phyloP scores from a whole-genome alignment of 2,113 vertebrate species.

The Rana temporaria region DNA sequence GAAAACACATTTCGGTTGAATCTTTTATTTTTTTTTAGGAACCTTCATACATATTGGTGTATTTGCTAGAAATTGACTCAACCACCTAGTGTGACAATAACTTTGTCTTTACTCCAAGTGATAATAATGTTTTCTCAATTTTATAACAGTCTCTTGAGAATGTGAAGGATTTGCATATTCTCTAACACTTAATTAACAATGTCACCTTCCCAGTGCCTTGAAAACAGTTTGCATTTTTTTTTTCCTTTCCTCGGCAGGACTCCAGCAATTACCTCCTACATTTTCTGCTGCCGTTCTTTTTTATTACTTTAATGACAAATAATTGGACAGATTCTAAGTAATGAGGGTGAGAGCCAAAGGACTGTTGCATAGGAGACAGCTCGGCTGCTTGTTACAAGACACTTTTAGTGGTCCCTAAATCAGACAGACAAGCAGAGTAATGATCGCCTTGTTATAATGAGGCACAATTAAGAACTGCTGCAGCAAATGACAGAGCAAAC shows the following conservation, averaged over 20 bases:
- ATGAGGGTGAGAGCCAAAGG: slow-evolving; percentile 81
- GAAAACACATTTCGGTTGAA: slow-evolving; percentile 39
- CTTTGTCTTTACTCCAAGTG: slow-evolving; percentile 65
- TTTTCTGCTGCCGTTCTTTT: slow-evolving; percentile 79
- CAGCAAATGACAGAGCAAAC: slow-evolving; percentile 81
- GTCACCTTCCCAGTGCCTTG: slow-evolving; percentile 79
- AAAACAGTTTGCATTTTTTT: slow-evolving; percentile 77
- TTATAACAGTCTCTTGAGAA: slow-evolving; percentile 76
- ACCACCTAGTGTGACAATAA: slow-evolving; percentile 60
- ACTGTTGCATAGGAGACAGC: slow-evolving; percentile 77
- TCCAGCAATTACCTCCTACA: slow-evolving; percentile 81
- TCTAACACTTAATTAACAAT: slow-evolving; percentile 82
- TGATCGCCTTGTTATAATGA: slow-evolving; percentile 82
- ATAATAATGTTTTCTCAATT: slow-evolving; percentile 77
- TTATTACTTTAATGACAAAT: slow-evolving; percentile 89
- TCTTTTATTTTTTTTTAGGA: slow-evolving; percentile 24
- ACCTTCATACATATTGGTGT: slow-evolving; percentile 32
- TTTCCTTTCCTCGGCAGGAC: slow-evolving; percentile 70
- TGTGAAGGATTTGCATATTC: slow-evolving; percentile 78
- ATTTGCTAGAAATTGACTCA: slow-evolving; percentile 62
- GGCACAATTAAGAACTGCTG: slow-evolving; percentile 82
- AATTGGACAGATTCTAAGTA: slow-evolving; percentile 87
- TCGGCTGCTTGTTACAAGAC: slow-evolving; percentile 80
- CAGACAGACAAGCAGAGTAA: slow-evolving; percentile 86
- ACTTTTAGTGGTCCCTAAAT: slow-evolving; percentile 86